These are phyloP conservation scores for Romanomermis culicivorax DNA, from an alignment of 2,888 invertebrate species.

Conservation along the genomic window DNA sequence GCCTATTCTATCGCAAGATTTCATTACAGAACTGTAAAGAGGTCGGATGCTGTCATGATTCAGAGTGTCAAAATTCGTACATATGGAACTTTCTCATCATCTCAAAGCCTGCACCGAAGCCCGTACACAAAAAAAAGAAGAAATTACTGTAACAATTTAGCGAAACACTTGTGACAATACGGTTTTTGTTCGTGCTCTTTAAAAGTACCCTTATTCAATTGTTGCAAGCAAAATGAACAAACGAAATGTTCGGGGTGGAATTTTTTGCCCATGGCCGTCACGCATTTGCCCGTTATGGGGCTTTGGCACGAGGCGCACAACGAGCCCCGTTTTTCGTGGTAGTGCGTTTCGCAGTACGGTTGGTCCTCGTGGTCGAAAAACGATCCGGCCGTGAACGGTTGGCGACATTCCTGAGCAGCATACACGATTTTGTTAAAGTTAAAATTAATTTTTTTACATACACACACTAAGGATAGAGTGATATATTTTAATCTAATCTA, in stretches of 20 bases:
- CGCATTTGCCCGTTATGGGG: slow-evolving; percentile 68
- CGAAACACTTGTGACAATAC: slow-evolving; percentile 91
- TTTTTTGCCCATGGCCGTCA: slow-evolving; percentile 95
- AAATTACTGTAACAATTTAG: slow-evolving; percentile 50
- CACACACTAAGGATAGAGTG: no score
- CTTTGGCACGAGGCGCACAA: slow-evolving; percentile 93
- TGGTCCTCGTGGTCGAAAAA: slow-evolving; percentile 96
- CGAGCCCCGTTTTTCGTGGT: slow-evolving; percentile 86
- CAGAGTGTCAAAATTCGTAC: no score
- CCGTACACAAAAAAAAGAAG: neutral
- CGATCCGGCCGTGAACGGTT: slow-evolving; percentile 84
- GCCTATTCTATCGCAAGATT: no score
- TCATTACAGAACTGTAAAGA: no score
- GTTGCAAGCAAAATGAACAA: slow-evolving; percentile 93
- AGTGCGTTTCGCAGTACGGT: slow-evolving; percentile 96
- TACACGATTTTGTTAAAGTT: neutral
- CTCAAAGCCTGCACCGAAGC: no score
- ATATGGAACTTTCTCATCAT: no score
- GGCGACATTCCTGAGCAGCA: slow-evolving; percentile 66
- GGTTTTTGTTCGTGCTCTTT: slow-evolving; percentile 97
- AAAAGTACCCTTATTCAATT: slow-evolving; percentile 94
- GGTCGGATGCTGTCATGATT: no score
- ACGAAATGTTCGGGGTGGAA: slow-evolving; percentile 99
- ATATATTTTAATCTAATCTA: no score
- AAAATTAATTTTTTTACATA: neutral